Conservation (phyloP, 2,888 invertebrate species). For the Metopia argyrocephala region DNA sequence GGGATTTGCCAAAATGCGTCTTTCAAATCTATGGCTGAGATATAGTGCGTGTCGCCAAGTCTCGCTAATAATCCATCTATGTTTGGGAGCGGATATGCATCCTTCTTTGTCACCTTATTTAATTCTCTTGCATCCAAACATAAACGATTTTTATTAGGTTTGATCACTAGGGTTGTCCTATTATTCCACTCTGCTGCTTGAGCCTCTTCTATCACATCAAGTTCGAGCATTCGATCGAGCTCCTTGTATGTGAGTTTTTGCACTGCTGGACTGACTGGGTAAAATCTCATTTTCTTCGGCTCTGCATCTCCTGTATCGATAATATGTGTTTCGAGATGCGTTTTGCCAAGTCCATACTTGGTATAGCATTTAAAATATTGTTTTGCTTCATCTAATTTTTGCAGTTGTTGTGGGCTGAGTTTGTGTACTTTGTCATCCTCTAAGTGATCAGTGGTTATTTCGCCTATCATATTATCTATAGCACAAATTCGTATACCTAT, state of each 20-base stretch:
- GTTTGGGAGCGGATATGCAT: no score
- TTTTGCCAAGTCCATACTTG: conserved; percentile 29
- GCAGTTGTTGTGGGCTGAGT: neutral
- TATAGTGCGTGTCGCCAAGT: no score
- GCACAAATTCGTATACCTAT: neutral
- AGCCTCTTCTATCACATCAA: neutral
- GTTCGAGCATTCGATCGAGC: conserved; percentile 33
- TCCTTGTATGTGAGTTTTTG: conserved; percentile 15
- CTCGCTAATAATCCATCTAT: no score
- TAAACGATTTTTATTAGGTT: no score
- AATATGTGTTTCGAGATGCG: conserved; percentile 2
- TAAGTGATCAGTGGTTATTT: no score
- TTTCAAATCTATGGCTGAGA: neutral
- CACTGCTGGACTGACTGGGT: conserved; percentile 25
- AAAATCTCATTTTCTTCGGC: conserved; percentile 23
- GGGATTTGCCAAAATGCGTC: no score
- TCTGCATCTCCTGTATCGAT: conserved; percentile 13
- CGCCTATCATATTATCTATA: neutral
- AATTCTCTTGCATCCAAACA: no score
- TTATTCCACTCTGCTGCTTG: no score
- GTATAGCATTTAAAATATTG: conserved; percentile 13
- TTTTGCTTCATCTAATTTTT: neutral
- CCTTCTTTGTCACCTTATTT: no score
- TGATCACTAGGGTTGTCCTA: no score
- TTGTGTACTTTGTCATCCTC: no score